Evolutionary conservation across 2,888 invertebrate species (phyloP), one percentile per base, ranked within the genome.

Genomic region (Netelia melanura): DNA sequence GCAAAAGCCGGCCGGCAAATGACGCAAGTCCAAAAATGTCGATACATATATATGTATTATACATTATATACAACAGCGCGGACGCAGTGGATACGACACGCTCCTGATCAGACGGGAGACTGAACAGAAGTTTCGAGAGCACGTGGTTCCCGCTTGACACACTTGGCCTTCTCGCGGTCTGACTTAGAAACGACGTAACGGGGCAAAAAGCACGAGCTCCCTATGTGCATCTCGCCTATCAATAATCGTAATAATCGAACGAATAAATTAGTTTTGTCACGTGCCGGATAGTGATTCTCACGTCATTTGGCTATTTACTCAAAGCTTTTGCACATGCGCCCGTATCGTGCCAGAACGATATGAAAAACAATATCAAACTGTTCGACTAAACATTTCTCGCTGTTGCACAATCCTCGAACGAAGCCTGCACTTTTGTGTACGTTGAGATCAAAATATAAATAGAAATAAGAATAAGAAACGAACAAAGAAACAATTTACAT

Each of bases 261-360:
- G 62, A 30, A 83, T 21, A 83, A 83, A 68, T 74, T 68, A 9
- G 23, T 21, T 64, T 65, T 81, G 78, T 81, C 84, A 84, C 81
- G 84, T 70, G 56, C n/a, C 23, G 62, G 70, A 43, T 56, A 74
- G 77, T 81, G 77, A 81, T 52, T 74, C 38, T 75, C 61, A 70
- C 84, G 81, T 52, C 43, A 75, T 78, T 58, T 10, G 38, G 10
- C 64, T 9, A 64, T 81, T 78, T 23, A 74, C 74, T 70, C 58
- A 38, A 81, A 68, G 61, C 77, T 17, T 25, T 58, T 62, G 43
- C 68, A 70, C 77, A 76, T 54, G 81, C 65, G n/a, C 9, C 38
- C 6, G 8, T 58, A 62, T 62, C 71, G 81, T 80, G 71, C 21
- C 21, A 21, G 10, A 48, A 11, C n/a, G 44, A 58, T 11, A 67